Base-by-base conservation (phyloP, 2,113 vertebrate genomes). In the Saimiri boliviensis region DNA sequence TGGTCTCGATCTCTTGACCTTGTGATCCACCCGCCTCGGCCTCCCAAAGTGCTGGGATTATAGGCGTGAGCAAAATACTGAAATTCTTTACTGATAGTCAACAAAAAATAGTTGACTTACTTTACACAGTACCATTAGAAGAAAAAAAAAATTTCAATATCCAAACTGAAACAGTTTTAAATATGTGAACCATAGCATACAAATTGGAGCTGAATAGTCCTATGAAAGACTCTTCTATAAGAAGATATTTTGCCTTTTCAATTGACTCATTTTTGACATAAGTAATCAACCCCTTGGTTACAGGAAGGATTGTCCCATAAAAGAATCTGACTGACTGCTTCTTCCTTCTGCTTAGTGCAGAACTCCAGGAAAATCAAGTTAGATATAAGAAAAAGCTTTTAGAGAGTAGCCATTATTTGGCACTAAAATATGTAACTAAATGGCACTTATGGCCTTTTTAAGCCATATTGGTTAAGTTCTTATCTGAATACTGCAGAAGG, bases 141-240 rank as follows among this genome's bases (percentile, higher is more conserved):
- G 19, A 1, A 17, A 63, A 94, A 85, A 80, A 42, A 42, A 45
- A n/a, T 25, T 30, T 49, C 70, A 21, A 42, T 79, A 94, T 79
- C 83, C 49, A 76, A 73, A 80, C 25, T 87, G 60, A 91, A 90
- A 94, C 7, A 82, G 82, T n/a, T 32, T 86, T 60, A 86, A 90
- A 20, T 70, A 68, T 76, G 35, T 85, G 54, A 86, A 83, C 10
- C 27, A 66, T 0, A 60, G 16, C n/a, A 68, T 76, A 73, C 10
- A 68, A 89, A 83, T 45, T n/a, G 27, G 9, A 92, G 37, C 45
- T 86, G 14, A 60, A 14, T 49, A 74, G 27, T 40, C 42, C 27
- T 30, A 42, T 42, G 9, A 42, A 13, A 71, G 10, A 10, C 45
- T 79, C 68, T 71, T 91, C 12, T 89, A 12, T 68, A 90, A 79